A percentile compares a stretch with the other conserved stretches of the same genome.
Conservation (phyloP, 2,113 vertebrate species). For the Leucopsar rothschildi region DNA sequence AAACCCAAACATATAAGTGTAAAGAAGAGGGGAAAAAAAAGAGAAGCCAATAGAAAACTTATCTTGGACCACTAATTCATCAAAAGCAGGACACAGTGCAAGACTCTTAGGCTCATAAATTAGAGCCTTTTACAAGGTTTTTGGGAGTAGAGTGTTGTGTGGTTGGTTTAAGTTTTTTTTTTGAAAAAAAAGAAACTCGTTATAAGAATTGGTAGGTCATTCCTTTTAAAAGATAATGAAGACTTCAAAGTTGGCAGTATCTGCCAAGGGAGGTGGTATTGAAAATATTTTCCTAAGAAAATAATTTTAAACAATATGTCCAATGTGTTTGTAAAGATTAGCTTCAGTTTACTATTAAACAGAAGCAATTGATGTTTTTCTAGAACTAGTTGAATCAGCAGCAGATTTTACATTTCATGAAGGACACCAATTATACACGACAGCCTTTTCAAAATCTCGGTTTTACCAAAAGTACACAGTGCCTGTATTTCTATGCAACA, state of each 20-base stretch:
- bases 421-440: neutral
- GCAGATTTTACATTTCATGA: neutral
- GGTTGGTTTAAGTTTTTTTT: neutral
- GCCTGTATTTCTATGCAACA: neutral
- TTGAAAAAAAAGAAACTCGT: neutral
- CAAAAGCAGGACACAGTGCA: too few species aligned
- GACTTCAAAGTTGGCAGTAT: neutral
- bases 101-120: neutral
- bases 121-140: neutral
- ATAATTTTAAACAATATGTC: neutral
- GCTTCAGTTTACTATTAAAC: neutral
- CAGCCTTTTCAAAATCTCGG: neutral
- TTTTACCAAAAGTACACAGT: neutral
- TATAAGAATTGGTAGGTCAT: neutral
- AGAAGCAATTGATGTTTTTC: neutral
- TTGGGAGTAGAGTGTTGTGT: neutral
- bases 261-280: neutral
- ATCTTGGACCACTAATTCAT: neutral
- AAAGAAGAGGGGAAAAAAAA: neutral
- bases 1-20: neutral
- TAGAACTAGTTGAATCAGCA: neutral
- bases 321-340: neutral
- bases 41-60: neutral
- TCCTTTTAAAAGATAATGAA: neutral
- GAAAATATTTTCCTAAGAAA: neutral